These are phyloP conservation scores for Ctenopoma multispine DNA, from an alignment of 2,797 vertebrate species.

Conservation along the genomic window DNA sequence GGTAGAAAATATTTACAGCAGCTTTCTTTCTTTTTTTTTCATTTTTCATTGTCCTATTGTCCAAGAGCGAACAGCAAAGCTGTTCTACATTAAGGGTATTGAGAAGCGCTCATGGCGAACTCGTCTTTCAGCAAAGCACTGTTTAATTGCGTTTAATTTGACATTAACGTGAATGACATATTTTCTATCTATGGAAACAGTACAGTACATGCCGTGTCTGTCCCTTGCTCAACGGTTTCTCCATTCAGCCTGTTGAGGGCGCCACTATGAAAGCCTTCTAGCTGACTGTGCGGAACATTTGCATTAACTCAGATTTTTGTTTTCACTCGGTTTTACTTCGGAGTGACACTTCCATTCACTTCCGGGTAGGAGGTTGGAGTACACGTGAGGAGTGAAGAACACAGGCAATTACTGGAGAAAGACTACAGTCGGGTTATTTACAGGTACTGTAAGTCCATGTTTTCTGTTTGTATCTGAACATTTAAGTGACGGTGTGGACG, in stretches of 20 bases:
- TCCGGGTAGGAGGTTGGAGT: conserved; percentile 16
- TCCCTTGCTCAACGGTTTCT: too few relatives aligned
- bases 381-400: conserved; percentile 34
- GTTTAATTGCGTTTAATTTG: too few relatives aligned
- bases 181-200: too few relatives aligned
- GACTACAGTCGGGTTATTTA: background rate
- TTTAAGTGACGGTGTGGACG: background rate
- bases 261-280: background rate
- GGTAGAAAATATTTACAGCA: conserved; percentile 20
- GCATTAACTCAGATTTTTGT: background rate
- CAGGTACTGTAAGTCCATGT: conserved; percentile 1
- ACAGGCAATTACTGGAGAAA: too few relatives aligned
- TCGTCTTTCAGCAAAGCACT: too few relatives aligned
- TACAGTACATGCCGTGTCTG: too few relatives aligned
- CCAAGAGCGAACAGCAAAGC: too few relatives aligned
- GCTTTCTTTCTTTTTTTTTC: too few relatives aligned
- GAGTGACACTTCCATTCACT: conserved; percentile 13
- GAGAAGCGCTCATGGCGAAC: too few relatives aligned
- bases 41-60: too few relatives aligned
- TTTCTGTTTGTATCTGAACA: background rate
- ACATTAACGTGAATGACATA: too few relatives aligned
- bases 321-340: background rate
- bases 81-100: too few relatives aligned
- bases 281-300: conserved; percentile 14
- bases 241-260: background rate